Base-by-base conservation (phyloP, 2,797 vertebrate genomes). In the Arremon aurantiirostris region DNA sequence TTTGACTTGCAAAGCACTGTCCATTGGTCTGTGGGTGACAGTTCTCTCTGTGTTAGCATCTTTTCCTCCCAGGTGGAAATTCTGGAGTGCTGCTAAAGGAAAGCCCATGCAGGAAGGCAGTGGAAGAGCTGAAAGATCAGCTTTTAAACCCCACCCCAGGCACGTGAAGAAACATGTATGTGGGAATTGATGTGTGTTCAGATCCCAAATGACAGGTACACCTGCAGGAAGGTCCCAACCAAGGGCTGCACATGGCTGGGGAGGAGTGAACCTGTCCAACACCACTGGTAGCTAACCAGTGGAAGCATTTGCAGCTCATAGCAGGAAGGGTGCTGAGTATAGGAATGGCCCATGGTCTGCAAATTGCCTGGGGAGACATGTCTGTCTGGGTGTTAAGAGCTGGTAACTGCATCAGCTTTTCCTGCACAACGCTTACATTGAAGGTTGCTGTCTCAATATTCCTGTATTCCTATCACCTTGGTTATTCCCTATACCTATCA, bases 241-340 rank as follows among this genome's bases (percentile, higher is more conserved):
- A 19, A 76, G 49, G 39, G 10, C 27, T 21, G n/a, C 0, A 2
- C 1, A 1, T 6, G 19, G 32, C 30, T 1, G 9, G 20, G 53
- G 35, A 70, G 6, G 21, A 79, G 12, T 3, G 4, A 66, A 21
- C 30, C 39, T 6, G 0, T 44, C 26, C 34, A 64, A 14, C 30
- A 34, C 5, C 56, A 24, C 39, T 4, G 1, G 42, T 5, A 53
- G 20, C 34, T 63, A 37, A 32, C 6, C 12, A 34, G n/a, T 0
- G 0, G 61, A 37, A 37, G 18, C 2, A 15, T 4, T 68, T 7
- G 0, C 15, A 46, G 49, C 9, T 93, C 19, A 21, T 49, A 55
- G 41, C 28, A 64, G 35, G 57, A 71, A 71, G 0, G 3, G n/a
- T 21, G 20, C 17, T 3, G 9, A 50, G n/a, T 82, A 42, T 22